Base-by-base conservation (phyloP, 2,888 invertebrate genomes). In the Leptinotarsa haldemani region DNA sequence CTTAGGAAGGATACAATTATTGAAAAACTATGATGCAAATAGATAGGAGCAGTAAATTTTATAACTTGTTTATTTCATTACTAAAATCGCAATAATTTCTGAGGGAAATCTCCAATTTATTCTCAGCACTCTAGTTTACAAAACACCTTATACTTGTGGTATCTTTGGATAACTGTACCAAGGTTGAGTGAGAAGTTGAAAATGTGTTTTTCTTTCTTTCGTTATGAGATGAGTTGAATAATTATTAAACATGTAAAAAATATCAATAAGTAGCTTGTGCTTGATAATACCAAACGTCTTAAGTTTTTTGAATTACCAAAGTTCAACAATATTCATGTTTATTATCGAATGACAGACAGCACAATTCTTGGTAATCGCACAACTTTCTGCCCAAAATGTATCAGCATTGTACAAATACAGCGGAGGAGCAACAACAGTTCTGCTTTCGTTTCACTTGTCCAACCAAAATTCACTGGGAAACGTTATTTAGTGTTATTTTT, bases 161-260 rank as follows among this genome's bases (percentile, higher is more conserved):
- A 56, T 56, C 56, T 56, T 20, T 22, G 70, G 74, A 73, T 78
- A 78, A 81, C 78, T 81, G 84, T 84, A 85, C 85, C 85, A 84
- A 85, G 84, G 84, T 83, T 83, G 85, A 85, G 84, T 85, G 84
- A 84, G 83, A 84, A 81, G 80, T 83, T 80, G 80, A 81, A 78
- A 82, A 83, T 83, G 84, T 84, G 84, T 85, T 84, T 82, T 83
- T 83, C 30, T 82, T 83, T 83, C 30, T 53, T 81, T 79, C 73
- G 78, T 79, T 70, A 74, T 73, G 61, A 71, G 40, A 70, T 76
- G 77, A 80, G 73, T 78, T 78, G 72, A 79, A 78, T 74, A 77
- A 77, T 78, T 76, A 74, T 77, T 71, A 79, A 73, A 76, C 75
- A 73, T 76, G 79, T 78, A 78, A 79, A 79, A 75, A 79, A 79